Conservation (phyloP, 2,888 invertebrate species). For the Lasioglossum malachurum region DNA sequence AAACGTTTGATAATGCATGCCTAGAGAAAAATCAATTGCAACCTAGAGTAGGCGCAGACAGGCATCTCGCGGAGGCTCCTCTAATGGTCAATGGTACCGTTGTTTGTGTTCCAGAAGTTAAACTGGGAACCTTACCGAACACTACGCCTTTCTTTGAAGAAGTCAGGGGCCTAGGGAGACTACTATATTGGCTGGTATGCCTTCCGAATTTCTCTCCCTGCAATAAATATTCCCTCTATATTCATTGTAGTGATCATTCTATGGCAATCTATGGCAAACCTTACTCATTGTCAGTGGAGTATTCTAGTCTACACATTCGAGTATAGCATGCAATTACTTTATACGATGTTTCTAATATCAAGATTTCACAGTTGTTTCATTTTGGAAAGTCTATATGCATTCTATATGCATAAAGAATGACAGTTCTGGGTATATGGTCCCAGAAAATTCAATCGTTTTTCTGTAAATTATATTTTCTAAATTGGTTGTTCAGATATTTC, state of each 20-base stretch:
- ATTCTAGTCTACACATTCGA: background rate
- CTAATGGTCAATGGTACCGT: conserved; percentile 84
- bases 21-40: conserved; percentile 75
- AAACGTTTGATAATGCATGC: conserved; percentile 64
- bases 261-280: background rate
- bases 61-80: conserved; percentile 90
- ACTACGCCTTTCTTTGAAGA: conserved; percentile 88
- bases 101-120: conserved; percentile 76
- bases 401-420: too few relatives aligned
- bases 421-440: too few relatives aligned
- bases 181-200: conserved; percentile 89
- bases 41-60: conserved; percentile 97
- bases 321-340: background rate
- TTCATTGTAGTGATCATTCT: background rate
- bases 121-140: conserved; percentile 89
- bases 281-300: background rate
- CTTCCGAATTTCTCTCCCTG: conserved; percentile 83
- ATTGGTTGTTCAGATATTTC: background rate
- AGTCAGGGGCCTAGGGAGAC: conserved; percentile 89
- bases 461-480: too few relatives aligned
- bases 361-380: background rate
- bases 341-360: background rate
- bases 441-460: too few relatives aligned
- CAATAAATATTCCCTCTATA: conserved; percentile 29
- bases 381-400: too few relatives aligned